Base-by-base conservation (phyloP, 2,888 invertebrate species). In the Villa cingulata region DNA sequence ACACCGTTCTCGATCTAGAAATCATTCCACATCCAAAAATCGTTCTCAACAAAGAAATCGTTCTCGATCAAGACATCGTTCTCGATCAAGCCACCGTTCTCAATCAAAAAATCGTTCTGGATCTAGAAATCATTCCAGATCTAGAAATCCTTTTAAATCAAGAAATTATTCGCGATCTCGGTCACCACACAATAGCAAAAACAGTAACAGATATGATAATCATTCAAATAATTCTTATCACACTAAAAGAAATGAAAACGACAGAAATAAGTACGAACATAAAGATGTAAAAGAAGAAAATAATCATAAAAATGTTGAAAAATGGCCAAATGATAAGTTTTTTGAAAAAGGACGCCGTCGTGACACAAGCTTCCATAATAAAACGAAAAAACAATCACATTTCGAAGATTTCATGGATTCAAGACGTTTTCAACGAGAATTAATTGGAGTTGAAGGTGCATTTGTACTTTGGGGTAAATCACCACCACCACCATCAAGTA, bases 391-490 rank as follows among this genome's bases (percentile, higher is more conserved):
- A 2, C 48, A 51, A 23, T 42, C 49, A 19, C 43, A 51, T 12
- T 49, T 78, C 55, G 79, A 80, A 51, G 80, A 80, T 55, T 80
- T 80, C 53, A 72, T 83, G 68, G 85, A 84, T 58, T 75, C 78
- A 0, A 68, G 86, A 48, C 69, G 86, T 48, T 76, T 77, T 56
- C 81, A 87, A 58, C 70, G 88, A 41, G 87, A 88, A 60, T 70
- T 77, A 52, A 81, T 88, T 40, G 86, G 86, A 2, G 72, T 77
- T 56, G 69, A 78, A 51, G 84, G 85, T 10, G 77, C 80, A 18
- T 70, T 77, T 3, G 72, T 76, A 50, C 72, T 86, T 43, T 88
- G 88, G 88, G 81, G 79, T 27, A 80, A 79, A 62, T 86, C 86
- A 2, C 88, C 88, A 1, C 59, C 72, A 0, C 74, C 75, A 54